Conservation (phyloP, 2,113 vertebrate genomes). For the Ciconia stormi region DNA sequence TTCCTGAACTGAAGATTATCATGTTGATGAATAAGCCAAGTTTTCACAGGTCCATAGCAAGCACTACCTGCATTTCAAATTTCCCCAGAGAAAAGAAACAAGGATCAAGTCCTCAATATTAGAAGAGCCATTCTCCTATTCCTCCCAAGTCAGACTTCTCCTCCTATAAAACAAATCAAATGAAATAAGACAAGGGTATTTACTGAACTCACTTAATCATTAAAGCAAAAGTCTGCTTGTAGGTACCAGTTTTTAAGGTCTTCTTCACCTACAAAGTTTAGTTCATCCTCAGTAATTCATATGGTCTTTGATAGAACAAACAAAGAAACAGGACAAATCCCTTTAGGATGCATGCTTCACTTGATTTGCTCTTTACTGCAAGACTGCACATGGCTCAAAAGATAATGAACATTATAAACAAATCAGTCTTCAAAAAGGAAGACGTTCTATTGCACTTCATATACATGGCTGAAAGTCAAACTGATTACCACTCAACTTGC, state of each 20-base stretch:
- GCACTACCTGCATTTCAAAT: not conserved
- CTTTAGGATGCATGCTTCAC: not conserved
- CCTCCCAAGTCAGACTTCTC: not conserved
- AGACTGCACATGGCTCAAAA: not conserved
- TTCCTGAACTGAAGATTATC: not conserved
- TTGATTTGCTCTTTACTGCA: not conserved
- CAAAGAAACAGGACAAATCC: not conserved
- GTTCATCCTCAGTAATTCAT: not conserved
- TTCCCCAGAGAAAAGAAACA: not conserved
- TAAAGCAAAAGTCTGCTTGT: not conserved
- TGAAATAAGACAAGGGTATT: not conserved
- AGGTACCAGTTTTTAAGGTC: not conserved
- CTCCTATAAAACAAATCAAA: not conserved
- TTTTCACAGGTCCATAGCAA: not conserved
- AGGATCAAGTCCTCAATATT: not conserved
- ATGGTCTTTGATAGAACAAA: not conserved
- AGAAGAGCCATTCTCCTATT: not conserved
- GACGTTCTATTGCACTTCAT: not conserved
- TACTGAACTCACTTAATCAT: not conserved
- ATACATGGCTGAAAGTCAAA: not conserved
- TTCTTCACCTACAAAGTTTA: not conserved
- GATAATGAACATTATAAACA: not conserved
- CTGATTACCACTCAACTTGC: not conserved
- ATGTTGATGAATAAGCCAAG: not conserved
- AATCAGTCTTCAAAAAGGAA: not conserved